Evolutionary conservation across 2,888 invertebrate genomes (phyloP).

Genomic region (Limnephilus rhombicus): DNA sequence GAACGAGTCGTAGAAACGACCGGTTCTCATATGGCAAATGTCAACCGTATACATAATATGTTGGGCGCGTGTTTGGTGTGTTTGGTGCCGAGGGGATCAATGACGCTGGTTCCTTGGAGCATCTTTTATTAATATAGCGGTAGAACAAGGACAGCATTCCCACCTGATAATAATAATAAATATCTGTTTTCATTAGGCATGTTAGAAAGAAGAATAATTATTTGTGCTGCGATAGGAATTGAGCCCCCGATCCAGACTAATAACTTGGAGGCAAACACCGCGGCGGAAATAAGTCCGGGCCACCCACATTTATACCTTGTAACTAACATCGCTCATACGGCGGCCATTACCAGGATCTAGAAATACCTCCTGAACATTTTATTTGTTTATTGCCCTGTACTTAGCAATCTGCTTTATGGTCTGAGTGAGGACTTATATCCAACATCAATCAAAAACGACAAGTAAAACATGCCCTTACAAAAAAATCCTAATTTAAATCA

Average conservation of each 20-base stretch:
- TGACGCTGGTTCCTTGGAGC: no score
- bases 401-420: constrained; percentile 43
- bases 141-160: no score
- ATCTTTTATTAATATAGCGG: no score
- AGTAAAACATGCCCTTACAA: not conserved
- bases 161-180: no score
- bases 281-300: constrained; percentile 47
- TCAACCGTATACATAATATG: no score
- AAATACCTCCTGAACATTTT: constrained; percentile 53
- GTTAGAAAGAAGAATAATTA: not conserved
- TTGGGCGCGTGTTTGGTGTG: no score
- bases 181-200: no score
- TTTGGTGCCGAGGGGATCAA: no score
- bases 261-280: constrained; percentile 48
- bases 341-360: constrained; percentile 13
- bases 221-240: not conserved
- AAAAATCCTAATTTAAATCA: not conserved
- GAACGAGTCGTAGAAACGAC: no score
- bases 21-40: no score
- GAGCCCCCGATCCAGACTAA: not conserved
- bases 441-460: not conserved
- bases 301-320: constrained; percentile 54
- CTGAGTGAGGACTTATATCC: constrained; percentile 45
- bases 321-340: constrained; percentile 2
- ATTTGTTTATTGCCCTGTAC: constrained; percentile 62